Percentiles rank a stretch among this genome's conserved stretches.
Conservation (phyloP, 2,888 invertebrate species). For the Caenorhabditis virilis region DNA sequence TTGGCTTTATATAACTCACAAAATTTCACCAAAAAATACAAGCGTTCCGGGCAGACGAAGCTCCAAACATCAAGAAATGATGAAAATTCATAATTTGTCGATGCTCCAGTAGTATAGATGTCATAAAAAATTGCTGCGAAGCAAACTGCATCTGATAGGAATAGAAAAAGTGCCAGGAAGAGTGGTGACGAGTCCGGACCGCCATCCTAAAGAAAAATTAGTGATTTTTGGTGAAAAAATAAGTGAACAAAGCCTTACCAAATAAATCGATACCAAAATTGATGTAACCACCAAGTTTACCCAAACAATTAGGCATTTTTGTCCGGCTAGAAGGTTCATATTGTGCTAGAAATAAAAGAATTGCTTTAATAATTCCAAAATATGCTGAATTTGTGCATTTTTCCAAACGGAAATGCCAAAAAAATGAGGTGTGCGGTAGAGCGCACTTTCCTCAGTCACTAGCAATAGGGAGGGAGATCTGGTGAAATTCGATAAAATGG, state of each 20-base stretch:
- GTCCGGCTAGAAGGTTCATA: constrained; percentile 26
- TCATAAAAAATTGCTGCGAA: constrained; percentile 15
- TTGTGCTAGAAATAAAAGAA: constrained; percentile 1
- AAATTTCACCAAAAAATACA: constrained; percentile 14
- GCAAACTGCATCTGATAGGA: constrained; percentile 18
- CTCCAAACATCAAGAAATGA: constrained; percentile 8
- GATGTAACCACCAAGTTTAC: constrained; percentile 12
- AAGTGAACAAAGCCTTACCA: constrained; percentile 24
- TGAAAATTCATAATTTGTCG: constrained; percentile 1
- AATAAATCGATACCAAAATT: constrained; percentile 31
- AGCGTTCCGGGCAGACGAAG: constrained; percentile 17
- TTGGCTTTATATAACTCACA: constrained; percentile 8
- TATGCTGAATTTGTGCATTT: too few relatives aligned
- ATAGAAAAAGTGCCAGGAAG: constrained; percentile 19
- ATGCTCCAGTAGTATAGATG: background rate
- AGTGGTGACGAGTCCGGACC: constrained; percentile 11
- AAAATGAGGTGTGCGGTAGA: too few relatives aligned
- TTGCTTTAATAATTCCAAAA: too few relatives aligned
- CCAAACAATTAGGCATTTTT: constrained; percentile 31
- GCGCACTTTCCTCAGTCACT: background rate
- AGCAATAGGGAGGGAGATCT: background rate
- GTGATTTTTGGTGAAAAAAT: background rate
- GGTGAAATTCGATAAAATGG: background rate
- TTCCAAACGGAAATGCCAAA: too few relatives aligned
- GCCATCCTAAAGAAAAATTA: constrained; percentile 12